Percentiles rank a stretch among this genome's conserved stretches.
Conservation (phyloP, 2,888 invertebrate species). For the Conomelus anceps region DNA sequence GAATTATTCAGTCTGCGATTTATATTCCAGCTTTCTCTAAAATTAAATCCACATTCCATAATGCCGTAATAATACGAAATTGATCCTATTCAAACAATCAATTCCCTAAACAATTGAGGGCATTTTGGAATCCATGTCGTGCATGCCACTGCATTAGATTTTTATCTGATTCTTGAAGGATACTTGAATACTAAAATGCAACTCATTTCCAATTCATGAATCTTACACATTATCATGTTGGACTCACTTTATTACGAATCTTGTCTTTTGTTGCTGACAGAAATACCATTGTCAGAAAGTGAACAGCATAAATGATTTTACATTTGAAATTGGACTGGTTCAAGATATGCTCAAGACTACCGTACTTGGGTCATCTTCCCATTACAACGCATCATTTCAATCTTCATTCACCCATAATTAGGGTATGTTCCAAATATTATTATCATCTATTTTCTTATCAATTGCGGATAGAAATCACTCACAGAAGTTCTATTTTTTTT, state of each 20-base stretch:
- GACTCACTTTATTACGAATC: not conserved
- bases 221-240: not conserved
- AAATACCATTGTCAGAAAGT: not conserved
- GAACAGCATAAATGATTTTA: not conserved
- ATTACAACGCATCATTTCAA: no score
- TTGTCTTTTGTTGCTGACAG: not conserved
- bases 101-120: not conserved
- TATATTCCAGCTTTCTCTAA: not conserved
- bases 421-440: no score
- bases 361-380: no score
- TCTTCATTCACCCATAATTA: no score
- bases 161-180: not conserved
- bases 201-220: not conserved
- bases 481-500: no score
- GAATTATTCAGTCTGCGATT: no score
- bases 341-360: not conserved
- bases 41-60: not conserved
- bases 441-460: no score
- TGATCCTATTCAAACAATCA: not conserved
- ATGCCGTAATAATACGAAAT: not conserved
- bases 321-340: not conserved
- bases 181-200: not conserved
- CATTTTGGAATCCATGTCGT: not conserved
- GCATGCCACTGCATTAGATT: not conserved
- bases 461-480: no score